Evolutionary conservation across 2,888 invertebrate species (phyloP), one percentile per base, ranked within the genome.

Genomic region (Meiosimyza decipiens): DNA sequence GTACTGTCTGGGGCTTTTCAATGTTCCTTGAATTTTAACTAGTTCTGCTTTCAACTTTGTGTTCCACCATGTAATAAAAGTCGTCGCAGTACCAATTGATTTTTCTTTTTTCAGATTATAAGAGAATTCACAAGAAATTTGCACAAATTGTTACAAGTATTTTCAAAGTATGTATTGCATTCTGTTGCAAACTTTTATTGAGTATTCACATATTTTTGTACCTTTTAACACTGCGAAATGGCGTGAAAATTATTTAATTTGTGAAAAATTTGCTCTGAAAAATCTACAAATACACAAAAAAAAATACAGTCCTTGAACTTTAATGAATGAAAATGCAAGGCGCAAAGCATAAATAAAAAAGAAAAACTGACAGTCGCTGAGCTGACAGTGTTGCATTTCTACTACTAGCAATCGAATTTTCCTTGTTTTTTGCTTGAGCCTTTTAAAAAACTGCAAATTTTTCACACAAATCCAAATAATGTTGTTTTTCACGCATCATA

Each of bases 281-380:
- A 63, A 54, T 70, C 70, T 63, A 70, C 63, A 71, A 71, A 71
- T 71, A 66, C 67, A 57, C 67, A 40, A 40, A 40, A 40, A 40
- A 40, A 40, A 40, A 40, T 5, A 67, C 49, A 76, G 71, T 67
- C 75, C 77, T 77, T 78, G 75, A 77, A 75, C 74, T 75, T 75
- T 75, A 70, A 77, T 76, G 77, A 77, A 78, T 77, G 77, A 77
- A 77, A 73, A 73, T 65, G 47, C 54, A 71, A 22, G 57, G 57
- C 63, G 55, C 60, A 55, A 47, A 71, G 52, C 57, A 67, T 67
- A 67, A 57, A 67, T 54, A 33, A 65, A 49, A 54, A 22, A 33
- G 52, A 4, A 50, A 16, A 63, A 71, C 52, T 59, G 67, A 72
- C 62, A 74, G 73, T 60, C 71, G 71, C 64, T 65, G 71, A 62